Conservation (phyloP, 2,113 vertebrate genomes). For the Baryphthengus martii region DNA sequence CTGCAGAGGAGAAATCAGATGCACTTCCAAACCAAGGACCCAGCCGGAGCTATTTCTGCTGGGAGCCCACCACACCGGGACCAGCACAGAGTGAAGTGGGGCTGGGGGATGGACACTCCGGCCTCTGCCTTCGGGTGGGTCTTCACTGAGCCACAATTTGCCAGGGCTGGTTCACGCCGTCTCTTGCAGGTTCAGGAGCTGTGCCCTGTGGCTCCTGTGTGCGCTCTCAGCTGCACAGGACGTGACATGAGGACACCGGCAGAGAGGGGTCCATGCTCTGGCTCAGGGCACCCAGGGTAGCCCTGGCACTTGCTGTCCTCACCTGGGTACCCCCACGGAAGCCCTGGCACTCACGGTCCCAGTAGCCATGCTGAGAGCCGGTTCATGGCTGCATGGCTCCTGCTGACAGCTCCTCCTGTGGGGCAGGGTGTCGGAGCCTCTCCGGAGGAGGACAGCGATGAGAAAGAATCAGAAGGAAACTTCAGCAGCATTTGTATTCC, state of each 20-base stretch:
- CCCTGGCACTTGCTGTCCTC: rapidly evolving
- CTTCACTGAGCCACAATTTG: not conserved
- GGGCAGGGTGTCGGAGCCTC: not conserved
- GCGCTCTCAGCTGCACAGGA: not conserved
- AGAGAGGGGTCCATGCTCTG: not conserved
- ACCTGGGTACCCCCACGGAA: not conserved
- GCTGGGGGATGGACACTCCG: not conserved
- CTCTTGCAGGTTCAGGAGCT: not conserved
- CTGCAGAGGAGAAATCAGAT: not conserved
- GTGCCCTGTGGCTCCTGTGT: not conserved
- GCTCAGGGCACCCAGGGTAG: not conserved
- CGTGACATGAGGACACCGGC: rapidly evolving
- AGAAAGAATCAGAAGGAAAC: not conserved
- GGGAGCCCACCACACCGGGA: rapidly evolving
- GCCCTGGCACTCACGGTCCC: rapidly evolving
- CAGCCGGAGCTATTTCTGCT: not conserved
- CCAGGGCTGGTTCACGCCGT: not conserved
- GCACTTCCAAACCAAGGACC: not conserved
- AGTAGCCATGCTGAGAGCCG: not conserved
- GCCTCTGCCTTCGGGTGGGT: not conserved
- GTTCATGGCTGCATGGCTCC: not conserved
- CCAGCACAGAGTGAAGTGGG: not conserved
- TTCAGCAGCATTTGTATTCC: slow-evolving; percentile 17
- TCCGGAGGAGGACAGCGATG: not conserved
- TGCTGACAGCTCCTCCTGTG: not conserved